Percentiles rank a stretch among this genome's conserved stretches.
Evolutionary conservation across 2,113 vertebrate species (phyloP).

Genomic region (Laticauda colubrina): DNA sequence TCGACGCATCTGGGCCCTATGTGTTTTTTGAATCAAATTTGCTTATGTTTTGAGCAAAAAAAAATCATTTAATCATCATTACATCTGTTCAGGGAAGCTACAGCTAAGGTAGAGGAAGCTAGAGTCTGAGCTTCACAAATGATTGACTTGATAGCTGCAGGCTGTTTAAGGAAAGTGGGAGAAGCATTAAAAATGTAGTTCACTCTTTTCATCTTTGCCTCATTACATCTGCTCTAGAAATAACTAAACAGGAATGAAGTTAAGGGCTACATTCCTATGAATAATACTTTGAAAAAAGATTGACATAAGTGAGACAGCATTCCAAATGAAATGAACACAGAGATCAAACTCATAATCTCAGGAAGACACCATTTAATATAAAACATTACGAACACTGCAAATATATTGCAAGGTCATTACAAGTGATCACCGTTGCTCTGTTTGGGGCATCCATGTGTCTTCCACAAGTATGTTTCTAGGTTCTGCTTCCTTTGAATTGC

Average conservation of each 20-base stretch:
- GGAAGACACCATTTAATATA: not conserved
- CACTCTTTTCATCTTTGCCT: slow-evolving; percentile 10
- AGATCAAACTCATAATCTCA: not conserved
- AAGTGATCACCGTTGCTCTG: not conserved
- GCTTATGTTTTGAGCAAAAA: slow-evolving; percentile 38
- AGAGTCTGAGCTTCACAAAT: slow-evolving; percentile 18
- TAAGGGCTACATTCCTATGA: not conserved
- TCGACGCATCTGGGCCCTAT: slow-evolving; percentile 43
- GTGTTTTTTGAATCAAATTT: slow-evolving; percentile 45
- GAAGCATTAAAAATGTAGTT: slow-evolving; percentile 4
- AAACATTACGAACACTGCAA: not conserved
- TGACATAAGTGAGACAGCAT: not conserved
- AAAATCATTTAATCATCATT: slow-evolving; percentile 37
- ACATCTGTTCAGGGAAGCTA: not conserved
- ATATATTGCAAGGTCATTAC: not conserved
- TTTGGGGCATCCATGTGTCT: not conserved
- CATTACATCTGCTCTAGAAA: accelerated
- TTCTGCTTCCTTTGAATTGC: not conserved
- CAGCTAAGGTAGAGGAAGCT: slow-evolving; percentile 9
- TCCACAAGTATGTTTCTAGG: not conserved
- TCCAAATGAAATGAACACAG: not conserved
- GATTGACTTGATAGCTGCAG: slow-evolving; percentile 18
- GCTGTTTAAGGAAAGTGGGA: not conserved
- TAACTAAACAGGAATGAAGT: not conserved
- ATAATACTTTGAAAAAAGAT: slow-evolving; percentile 19